A percentile compares a stretch with the other conserved stretches of the same genome.
Conservation (phyloP, 2,888 invertebrate species). For the Zaprionus lineosus region DNA sequence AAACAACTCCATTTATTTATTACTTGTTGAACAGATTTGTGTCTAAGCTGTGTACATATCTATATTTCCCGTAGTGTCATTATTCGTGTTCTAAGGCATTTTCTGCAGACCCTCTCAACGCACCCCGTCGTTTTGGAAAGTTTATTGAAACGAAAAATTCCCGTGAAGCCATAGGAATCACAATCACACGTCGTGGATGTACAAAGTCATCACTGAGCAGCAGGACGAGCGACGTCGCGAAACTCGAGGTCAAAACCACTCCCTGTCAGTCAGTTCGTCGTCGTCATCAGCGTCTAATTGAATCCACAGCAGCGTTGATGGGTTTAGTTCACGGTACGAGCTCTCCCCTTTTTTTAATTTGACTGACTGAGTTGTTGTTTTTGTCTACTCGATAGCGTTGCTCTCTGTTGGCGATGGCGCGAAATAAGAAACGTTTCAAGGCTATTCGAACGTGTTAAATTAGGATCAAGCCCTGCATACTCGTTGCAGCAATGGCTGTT, state of each 20-base stretch:
- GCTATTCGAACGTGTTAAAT: conserved; percentile 80
- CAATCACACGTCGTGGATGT: conserved; percentile 51
- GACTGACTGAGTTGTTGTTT: conserved; percentile 23
- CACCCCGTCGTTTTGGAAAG: conserved; percentile 61
- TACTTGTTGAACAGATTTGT: neutral
- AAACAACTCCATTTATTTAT: conserved; percentile 7
- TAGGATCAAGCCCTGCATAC: conserved; percentile 69
- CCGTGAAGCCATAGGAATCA: conserved; percentile 73
- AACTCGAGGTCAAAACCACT: conserved; percentile 61
- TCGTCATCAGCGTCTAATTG: conserved; percentile 63
- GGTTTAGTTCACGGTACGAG: conserved; percentile 23
- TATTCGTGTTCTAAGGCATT: conserved; percentile 21
- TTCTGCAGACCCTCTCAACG: conserved; percentile 35
- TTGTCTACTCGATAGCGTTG: conserved; percentile 28
- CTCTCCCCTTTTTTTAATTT: conserved; percentile 28
- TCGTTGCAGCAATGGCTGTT: conserved; percentile 61
- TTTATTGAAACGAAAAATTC: conserved; percentile 70
- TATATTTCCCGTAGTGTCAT: conserved; percentile 22
- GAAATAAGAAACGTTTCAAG: conserved; percentile 73
- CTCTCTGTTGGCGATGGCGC: conserved; percentile 60
- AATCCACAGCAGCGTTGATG: conserved; percentile 57
- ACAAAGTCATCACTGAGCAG: conserved; percentile 52
- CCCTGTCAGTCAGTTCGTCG: conserved; percentile 51
- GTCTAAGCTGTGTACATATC: too few species aligned
- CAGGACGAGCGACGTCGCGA: conserved; percentile 38